Percentiles rank a stretch among this genome's conserved stretches.
Conservation (phyloP, 92 coral and sea anemone genomes). For the Pocillopora grandis region DNA sequence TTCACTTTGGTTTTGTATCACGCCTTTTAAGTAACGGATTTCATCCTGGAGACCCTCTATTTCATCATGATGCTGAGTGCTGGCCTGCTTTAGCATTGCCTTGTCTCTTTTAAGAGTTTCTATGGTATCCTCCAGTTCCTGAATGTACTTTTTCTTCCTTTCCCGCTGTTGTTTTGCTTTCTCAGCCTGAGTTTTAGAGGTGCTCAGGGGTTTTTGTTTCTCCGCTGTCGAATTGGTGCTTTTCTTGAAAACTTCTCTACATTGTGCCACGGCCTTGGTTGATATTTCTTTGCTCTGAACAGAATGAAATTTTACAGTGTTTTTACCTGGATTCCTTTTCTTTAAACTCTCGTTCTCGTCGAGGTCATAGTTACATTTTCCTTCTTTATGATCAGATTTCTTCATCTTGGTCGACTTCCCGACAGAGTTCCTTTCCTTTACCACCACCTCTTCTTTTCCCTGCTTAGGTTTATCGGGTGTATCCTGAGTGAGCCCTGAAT, state of each 20-base stretch:
- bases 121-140: slow-evolving; percentile 60
- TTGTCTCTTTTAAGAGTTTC: slow-evolving; percentile 54
- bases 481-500: neutral
- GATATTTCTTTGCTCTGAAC: neutral
- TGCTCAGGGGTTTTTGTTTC: slow-evolving; percentile 7
- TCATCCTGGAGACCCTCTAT: slow-evolving; percentile 58
- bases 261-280: neutral
- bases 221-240: neutral
- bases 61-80: slow-evolving; percentile 29
- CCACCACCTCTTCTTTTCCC: neutral
- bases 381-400: neutral
- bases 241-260: neutral
- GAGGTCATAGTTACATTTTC: neutral
- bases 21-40: slow-evolving; percentile 77
- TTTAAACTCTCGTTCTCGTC: neutral
- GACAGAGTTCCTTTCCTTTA: neutral
- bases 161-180: slow-evolving; percentile 63
- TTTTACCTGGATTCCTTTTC: neutral
- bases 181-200: slow-evolving; percentile 47
- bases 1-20: slow-evolving; percentile 80
- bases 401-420: neutral
- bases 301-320: neutral
- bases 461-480: neutral
- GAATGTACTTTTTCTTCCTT: slow-evolving; percentile 65
- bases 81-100: slow-evolving; percentile 46